phyloP scores from a whole-genome alignment of 2,888 invertebrate species.

The Neoaliturus tenellus region DNA sequence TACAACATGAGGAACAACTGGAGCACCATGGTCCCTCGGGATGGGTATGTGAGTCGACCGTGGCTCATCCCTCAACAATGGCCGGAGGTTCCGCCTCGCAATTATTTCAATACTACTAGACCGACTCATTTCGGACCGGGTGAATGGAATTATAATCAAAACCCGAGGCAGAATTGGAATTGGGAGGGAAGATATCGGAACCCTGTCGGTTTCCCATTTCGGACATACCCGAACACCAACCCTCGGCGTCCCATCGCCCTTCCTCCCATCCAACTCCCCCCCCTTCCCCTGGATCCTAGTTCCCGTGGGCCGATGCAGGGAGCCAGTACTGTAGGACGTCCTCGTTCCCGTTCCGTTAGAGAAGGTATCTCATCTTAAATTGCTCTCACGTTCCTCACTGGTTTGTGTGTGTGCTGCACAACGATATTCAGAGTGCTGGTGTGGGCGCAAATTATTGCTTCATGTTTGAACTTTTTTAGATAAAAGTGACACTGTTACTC shows the following conservation, averaged over 20 bases:
- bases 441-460: too few relatives aligned
- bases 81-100: not conserved
- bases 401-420: constrained; percentile 26
- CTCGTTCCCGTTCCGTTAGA: not conserved
- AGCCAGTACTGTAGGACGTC: constrained; percentile 5
- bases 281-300: not conserved
- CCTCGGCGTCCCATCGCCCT: constrained; percentile 50
- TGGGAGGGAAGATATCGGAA: constrained; percentile 25
- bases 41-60: not conserved
- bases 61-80: constrained; percentile 13
- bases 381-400: not conserved
- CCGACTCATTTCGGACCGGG: not conserved
- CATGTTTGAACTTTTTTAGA: too few relatives aligned
- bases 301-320: not conserved
- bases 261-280: constrained; percentile 59
- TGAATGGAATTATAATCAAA: constrained; percentile 33
- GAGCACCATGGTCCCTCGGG: not conserved
- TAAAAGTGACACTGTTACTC: too few relatives aligned
- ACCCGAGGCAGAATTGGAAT: constrained; percentile 37
- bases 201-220: not conserved
- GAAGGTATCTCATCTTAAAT: constrained; percentile 16
- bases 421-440: not conserved
- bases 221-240: constrained; percentile 42
- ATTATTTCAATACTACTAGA: constrained; percentile 1
- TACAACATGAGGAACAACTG: constrained; percentile 31